These are phyloP conservation scores for Beroe forskalii DNA, from an alignment of 37 sponge, comb jelly and placozoan species.

Conservation along the genomic window DNA sequence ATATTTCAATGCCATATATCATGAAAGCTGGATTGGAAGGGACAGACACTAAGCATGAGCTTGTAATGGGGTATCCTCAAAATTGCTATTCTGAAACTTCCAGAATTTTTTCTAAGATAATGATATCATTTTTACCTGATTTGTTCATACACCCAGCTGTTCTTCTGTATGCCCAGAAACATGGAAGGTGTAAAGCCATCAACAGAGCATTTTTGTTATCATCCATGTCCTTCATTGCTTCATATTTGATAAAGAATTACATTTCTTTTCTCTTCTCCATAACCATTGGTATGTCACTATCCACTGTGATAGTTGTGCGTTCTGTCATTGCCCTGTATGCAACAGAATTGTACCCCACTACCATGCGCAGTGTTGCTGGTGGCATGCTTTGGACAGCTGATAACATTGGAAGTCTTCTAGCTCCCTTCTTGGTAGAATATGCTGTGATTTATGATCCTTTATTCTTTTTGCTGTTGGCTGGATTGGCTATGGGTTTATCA, in stretches of 20 bases:
- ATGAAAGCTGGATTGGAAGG: neutral
- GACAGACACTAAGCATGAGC: neutral
- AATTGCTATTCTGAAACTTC: neutral
- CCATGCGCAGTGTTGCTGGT: constrained; percentile 24
- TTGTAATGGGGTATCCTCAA: neutral
- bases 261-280: neutral
- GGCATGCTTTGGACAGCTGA: constrained; percentile 41
- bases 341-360: constrained; percentile 44
- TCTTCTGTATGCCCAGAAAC: neutral
- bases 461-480: neutral
- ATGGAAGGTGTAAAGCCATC: neutral
- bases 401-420: neutral
- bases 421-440: constrained; percentile 21
- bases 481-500: neutral
- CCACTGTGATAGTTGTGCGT: neutral
- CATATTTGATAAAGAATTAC: neutral
- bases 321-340: constrained; percentile 3
- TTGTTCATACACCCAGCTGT: constrained; percentile 14
- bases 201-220: neutral
- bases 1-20: constrained; percentile 31
- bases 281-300: neutral
- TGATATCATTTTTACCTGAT: constrained; percentile 25
- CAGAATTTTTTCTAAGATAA: neutral
- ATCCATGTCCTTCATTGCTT: neutral
- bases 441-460: neutral